Conservation (phyloP, 2,113 vertebrate species). For the Oenanthe oenanthe region DNA sequence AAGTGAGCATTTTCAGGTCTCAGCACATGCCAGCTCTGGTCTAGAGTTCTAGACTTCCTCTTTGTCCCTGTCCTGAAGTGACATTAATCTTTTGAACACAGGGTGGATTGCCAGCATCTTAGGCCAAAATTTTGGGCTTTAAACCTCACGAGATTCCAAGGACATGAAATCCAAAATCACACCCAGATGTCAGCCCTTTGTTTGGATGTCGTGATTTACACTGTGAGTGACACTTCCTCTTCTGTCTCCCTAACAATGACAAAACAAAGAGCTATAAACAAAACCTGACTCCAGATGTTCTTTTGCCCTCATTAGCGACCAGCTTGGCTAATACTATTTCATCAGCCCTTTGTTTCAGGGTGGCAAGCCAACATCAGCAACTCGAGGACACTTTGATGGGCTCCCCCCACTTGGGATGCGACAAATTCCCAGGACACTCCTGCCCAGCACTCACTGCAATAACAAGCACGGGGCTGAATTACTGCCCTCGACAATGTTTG, state of each 20-base stretch:
- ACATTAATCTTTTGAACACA: conserved; percentile 26
- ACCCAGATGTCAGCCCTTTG: conserved; percentile 56
- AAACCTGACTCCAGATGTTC: conserved; percentile 55
- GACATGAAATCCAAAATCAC: conserved; percentile 49
- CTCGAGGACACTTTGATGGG: conserved; percentile 35
- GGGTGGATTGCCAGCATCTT: not conserved
- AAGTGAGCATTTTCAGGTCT: not conserved
- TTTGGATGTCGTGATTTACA: conserved; percentile 34
- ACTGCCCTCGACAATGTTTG: conserved; percentile 57
- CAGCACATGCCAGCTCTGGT: not conserved
- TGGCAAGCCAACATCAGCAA: conserved; percentile 67
- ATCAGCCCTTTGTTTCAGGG: conserved; percentile 64
- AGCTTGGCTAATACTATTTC: conserved; percentile 55
- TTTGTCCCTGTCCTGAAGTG: conserved; percentile 29
- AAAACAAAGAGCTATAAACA: conserved; percentile 65
- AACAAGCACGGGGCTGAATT: conserved; percentile 43
- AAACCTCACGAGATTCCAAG: conserved; percentile 23
- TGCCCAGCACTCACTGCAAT: conserved; percentile 46
- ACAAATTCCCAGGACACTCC: conserved; percentile 60
- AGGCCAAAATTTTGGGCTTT: conserved; percentile 23
- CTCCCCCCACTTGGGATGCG: not conserved
- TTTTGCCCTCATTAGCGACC: conserved; percentile 56
- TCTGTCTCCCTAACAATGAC: conserved; percentile 56
- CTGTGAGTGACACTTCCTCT: conserved; percentile 50
- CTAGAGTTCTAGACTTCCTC: not conserved